Base-by-base conservation (phyloP, 1,140 invertebrate genomes). In the Phthorimaea operculella region DNA sequence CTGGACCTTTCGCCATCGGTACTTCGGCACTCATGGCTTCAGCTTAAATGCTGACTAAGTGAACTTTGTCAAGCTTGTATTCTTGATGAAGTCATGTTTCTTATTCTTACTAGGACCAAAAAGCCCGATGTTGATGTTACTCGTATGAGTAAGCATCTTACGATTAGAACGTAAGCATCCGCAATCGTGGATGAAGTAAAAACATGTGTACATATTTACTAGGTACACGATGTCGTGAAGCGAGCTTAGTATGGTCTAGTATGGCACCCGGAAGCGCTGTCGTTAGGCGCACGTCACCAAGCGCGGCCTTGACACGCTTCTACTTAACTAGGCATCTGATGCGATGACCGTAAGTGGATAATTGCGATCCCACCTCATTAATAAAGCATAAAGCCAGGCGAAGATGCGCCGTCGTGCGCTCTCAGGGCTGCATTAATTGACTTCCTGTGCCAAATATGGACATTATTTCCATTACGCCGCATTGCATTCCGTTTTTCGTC, bases 301-400 rank as follows among this genome's bases (percentile, higher is more conserved):
- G 28, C 18, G 33, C 51, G 62, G 60, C 79, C 79, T 83, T 80
- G 77, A 79, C 76, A 80, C 63, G 64, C 62, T 66, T 72, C 60
- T 59, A 51, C 48, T 58, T 58, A 66, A 64, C 62, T n/a, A n/a
- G n/a, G n/a, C n/a, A n/a, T n/a, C n/a, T 66, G 62, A 64, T 68
- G 59, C 62, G 60, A 64, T 67, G 55, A 62, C 59, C 64, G 68
- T 72, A 68, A 65, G 62, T 59, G 63, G 66, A 58, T 72, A 74
- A 77, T 75, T 72, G 59, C 65, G 54, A 68, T 66, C 63, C 62
- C 58, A 65, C 58, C 55, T 62, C 68, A 68, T 71, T 70, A 70
- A 73, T 77, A 74, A 66, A 67, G 55, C 54, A 65, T 67, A 70
- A 66, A 58, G 16, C 14, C 67, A 61, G 60, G 65, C 57, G 53